Evolutionary conservation across 2,888 invertebrate genomes (phyloP), one percentile per base, ranked within the genome.

Genomic region (Autographa gamma): DNA sequence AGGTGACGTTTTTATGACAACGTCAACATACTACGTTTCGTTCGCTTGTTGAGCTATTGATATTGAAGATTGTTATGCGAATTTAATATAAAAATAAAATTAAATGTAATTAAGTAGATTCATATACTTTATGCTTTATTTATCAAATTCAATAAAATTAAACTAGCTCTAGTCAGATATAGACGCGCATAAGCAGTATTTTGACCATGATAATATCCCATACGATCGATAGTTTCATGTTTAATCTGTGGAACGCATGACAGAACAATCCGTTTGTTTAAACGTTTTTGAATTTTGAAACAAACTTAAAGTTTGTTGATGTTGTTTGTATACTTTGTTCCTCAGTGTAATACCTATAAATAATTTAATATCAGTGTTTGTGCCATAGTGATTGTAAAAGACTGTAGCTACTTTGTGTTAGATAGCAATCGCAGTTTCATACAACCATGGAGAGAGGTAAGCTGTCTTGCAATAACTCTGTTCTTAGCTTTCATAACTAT

Each of bases 11-110:
- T 77, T 43, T 8, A 31, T 78, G 82, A 86, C 88, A 84, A 86
- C 89, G 88, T 87, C 88, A 86, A 86, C 85, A 85, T 59, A 65
- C 18, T 71, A 63, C 81, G 82, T 82, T 85, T 72, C 71, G 64
- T 62, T 69, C 19, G 19, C 48, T 19, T 25, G 25, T 25, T 25
- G 2, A 25, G 3, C 3, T 25, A 25, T 2, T 25, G 25, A 2
- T n/a, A 59, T 38, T 16, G 5, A 13, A 41, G 25, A 48, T 48
- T 69, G 48, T 58, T 59, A 38, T 48, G 2, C 14, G 2, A 0
- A 5, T 5, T 16, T 0, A 43, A 43, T 14, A 43, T 3, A 14
- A 43, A 14, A 16, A 43, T 5, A 4, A 4, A 4, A 41, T 3
- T 14, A 43, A 14, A 4, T 3, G 3, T 16, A 16, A 43, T 5